A percentile compares a stretch with the other conserved stretches of the same genome.
These are phyloP conservation scores for Phoeniculus purpureus DNA, from an alignment of 2,797 vertebrate species.

Conservation along the genomic window DNA sequence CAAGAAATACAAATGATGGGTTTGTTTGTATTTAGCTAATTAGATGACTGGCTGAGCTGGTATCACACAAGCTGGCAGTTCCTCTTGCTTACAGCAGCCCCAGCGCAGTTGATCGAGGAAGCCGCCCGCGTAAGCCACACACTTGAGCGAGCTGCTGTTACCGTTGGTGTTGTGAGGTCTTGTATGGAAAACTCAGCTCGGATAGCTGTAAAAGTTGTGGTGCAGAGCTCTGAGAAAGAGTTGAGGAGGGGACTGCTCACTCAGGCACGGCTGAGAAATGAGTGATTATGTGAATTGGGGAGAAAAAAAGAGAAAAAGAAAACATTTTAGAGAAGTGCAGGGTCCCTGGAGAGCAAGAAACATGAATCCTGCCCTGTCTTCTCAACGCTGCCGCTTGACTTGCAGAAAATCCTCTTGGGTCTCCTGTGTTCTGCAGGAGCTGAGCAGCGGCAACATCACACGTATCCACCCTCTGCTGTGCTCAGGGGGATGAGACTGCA, in stretches of 20 bases:
- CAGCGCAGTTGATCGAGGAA: conserved; percentile 35
- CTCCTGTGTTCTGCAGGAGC: not conserved
- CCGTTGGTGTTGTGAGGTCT: not conserved
- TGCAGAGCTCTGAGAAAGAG: not conserved
- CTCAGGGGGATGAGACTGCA: not conserved
- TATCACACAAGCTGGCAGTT: conserved; percentile 61
- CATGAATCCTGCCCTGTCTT: fast-evolving
- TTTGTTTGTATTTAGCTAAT: conserved; percentile 81
- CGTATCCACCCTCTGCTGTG: fast-evolving
- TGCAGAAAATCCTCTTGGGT: not conserved
- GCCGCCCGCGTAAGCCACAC: not conserved
- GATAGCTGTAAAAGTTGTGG: not conserved
- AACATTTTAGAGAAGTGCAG: not conserved
- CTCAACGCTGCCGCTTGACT: not conserved
- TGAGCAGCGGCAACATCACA: not conserved
- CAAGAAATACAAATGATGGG: conserved; percentile 75
- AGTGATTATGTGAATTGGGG: not conserved
- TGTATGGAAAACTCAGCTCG: not conserved
- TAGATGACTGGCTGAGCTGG: conserved; percentile 67
- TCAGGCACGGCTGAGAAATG: not conserved
- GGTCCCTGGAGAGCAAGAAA: not conserved
- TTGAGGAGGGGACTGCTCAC: not conserved
- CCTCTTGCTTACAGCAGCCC: conserved; percentile 54
- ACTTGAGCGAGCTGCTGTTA: conserved; percentile 13
- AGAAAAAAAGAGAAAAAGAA: not conserved